phyloP scores from a whole-genome alignment of 2,113 vertebrate species.

The Corythornis vintsioides region DNA sequence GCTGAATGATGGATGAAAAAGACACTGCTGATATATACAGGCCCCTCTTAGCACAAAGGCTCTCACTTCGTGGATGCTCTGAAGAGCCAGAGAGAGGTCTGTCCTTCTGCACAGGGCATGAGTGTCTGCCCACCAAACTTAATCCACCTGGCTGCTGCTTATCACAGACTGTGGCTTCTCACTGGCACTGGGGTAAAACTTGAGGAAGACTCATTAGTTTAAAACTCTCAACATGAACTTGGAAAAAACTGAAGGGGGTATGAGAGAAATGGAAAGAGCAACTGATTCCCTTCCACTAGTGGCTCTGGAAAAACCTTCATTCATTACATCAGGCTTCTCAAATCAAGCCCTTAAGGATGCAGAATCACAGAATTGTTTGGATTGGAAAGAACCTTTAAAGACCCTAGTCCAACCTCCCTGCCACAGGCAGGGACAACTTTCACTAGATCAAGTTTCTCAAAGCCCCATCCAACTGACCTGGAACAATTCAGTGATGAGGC shows the following conservation, averaged over 20 bases:
- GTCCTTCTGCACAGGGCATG: background rate
- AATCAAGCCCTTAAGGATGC: background rate
- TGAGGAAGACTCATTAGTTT: background rate
- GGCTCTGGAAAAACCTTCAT: background rate
- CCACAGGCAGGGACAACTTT: background rate
- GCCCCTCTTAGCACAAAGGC: background rate
- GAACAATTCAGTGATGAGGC: background rate
- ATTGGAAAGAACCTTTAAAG: background rate
- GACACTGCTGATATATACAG: background rate
- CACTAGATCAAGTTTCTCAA: background rate
- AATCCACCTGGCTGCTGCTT: background rate
- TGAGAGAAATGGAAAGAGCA: background rate
- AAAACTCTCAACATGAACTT: background rate
- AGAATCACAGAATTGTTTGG: background rate
- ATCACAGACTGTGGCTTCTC: background rate
- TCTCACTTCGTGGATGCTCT: background rate
- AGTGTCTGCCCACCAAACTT: background rate
- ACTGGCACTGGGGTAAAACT: background rate
- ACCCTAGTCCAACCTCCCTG: background rate
- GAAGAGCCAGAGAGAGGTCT: background rate
- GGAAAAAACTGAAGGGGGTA: background rate
- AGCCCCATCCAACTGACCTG: background rate
- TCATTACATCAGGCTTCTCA: background rate
- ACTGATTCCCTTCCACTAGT: background rate
- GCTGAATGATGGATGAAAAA: background rate